Conservation (phyloP, 1,140 invertebrate species). For the Eubasilissa regina region DNA sequence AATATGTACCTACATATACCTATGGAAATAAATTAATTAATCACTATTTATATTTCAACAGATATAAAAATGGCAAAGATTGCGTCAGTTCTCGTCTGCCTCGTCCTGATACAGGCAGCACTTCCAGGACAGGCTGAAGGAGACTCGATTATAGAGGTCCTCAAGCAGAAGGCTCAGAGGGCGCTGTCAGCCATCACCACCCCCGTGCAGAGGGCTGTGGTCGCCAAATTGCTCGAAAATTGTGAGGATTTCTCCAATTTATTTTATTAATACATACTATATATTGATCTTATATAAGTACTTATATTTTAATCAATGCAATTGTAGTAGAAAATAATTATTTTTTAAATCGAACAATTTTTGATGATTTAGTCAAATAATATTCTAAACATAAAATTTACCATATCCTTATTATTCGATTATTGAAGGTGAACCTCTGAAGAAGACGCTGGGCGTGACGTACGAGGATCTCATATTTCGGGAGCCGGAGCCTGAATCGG, state of each 20-base stretch:
- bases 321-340: no score
- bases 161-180: conserved; percentile 34
- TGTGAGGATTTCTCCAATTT: conserved; percentile 27
- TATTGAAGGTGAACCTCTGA: conserved; percentile 43
- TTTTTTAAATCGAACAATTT: no score
- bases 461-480: conserved; percentile 30
- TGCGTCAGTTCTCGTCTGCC: not conserved
- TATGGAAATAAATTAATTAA: not conserved
- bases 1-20: no score
- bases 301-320: not conserved
- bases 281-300: not conserved
- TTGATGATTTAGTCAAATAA: no score
- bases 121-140: not conserved
- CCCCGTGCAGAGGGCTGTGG: conserved; percentile 44
- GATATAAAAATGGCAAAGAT: conserved; percentile 6
- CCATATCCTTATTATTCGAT: not conserved
- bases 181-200: conserved; percentile 36
- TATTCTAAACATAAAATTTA: no score
- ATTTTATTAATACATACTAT: not conserved
- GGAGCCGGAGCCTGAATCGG: not conserved
- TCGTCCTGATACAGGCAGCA: not conserved
- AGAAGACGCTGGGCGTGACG: conserved; percentile 45
- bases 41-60: not conserved
- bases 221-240: conserved; percentile 41
- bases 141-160: not conserved